A percentile compares a stretch with the other conserved stretches of the same genome.
Conservation (phyloP, 2,113 vertebrate species). For the Nicator chloris region DNA sequence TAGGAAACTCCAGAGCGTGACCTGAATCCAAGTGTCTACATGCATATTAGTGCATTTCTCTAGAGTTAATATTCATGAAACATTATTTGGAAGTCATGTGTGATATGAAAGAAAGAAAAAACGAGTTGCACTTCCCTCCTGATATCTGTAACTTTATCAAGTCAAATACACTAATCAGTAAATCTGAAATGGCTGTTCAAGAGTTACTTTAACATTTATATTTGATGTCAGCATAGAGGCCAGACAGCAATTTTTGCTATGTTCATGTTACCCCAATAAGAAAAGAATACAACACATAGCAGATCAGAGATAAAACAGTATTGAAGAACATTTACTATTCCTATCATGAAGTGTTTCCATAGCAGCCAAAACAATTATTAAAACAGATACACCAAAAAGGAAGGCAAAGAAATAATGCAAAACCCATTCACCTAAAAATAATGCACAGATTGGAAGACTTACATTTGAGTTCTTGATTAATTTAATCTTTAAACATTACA, state of each 20-base stretch:
- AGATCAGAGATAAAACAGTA: not conserved
- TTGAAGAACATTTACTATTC: constrained; percentile 17
- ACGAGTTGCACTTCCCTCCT: not conserved
- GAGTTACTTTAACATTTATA: not conserved
- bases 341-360: constrained; percentile 51
- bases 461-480: not conserved
- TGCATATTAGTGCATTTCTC: not conserved
- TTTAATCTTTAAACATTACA: not conserved
- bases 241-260: not conserved
- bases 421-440: not conserved
- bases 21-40: not conserved
- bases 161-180: not conserved
- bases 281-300: not conserved
- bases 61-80: not conserved
- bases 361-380: constrained; percentile 56
- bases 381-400: constrained; percentile 9
- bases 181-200: not conserved
- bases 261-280: not conserved
- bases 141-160: not conserved
- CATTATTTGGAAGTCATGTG: not conserved
- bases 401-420: not conserved
- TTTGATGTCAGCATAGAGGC: not conserved
- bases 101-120: not conserved
- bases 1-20: not conserved
- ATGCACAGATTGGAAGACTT: not conserved